These are phyloP conservation scores for Neelides sp. DNA, from an alignment of 1,140 invertebrate species.

Conservation along the genomic window DNA sequence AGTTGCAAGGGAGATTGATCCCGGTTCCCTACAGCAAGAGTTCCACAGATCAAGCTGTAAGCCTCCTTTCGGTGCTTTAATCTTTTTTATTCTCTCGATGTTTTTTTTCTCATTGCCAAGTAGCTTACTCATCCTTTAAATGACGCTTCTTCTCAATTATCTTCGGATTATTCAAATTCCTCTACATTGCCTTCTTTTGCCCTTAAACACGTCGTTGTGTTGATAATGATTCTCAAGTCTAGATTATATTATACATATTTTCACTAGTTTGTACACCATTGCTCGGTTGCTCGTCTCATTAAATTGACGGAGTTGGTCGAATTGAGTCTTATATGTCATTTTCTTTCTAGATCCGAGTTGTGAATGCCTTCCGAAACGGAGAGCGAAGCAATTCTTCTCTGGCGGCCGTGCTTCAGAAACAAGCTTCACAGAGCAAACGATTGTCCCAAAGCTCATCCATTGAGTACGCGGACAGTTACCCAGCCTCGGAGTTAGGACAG, in stretches of 20 bases:
- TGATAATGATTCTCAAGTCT: too few species aligned
- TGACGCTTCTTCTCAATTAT: conserved; percentile 28
- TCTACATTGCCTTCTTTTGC: too few species aligned
- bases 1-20: conserved; percentile 98
- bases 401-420: conserved; percentile 78
- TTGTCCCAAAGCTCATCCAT: conserved; percentile 80
- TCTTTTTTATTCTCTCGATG: conserved; percentile 31
- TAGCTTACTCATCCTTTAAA: conserved; percentile 28
- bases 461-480: conserved; percentile 77
- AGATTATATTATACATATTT: too few species aligned
- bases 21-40: conserved; percentile 98
- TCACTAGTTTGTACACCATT: too few species aligned
- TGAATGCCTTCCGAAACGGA: conserved; percentile 93
- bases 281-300: too few species aligned
- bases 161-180: too few species aligned
- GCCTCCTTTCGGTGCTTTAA: conserved; percentile 43
- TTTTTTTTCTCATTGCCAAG: conserved; percentile 34
- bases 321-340: too few species aligned
- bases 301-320: too few species aligned
- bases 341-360: conserved; percentile 86
- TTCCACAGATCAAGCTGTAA: conserved; percentile 98
- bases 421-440: conserved; percentile 74
- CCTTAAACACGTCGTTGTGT: too few species aligned
- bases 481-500: conserved; percentile 75
- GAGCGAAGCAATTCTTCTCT: conserved; percentile 79